These are phyloP conservation scores for Cerastoderma edule DNA, from an alignment of 2,888 invertebrate genomes.

Conservation along the genomic window DNA sequence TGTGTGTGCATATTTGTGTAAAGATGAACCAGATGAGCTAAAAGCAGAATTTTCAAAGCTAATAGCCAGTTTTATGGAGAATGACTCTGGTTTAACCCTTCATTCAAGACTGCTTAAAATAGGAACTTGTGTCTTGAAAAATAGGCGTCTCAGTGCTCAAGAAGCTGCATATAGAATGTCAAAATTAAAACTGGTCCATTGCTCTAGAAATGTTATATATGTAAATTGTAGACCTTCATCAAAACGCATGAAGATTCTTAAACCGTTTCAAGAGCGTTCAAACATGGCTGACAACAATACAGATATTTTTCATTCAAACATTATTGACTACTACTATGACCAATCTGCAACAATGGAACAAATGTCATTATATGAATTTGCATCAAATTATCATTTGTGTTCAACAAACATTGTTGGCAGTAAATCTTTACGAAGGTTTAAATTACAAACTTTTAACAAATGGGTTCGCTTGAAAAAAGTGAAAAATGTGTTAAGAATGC, in stretches of 20 bases:
- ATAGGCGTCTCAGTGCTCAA: constrained; percentile 24
- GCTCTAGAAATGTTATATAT: constrained; percentile 12
- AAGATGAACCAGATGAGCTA: constrained; percentile 29
- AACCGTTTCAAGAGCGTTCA: too few relatives aligned
- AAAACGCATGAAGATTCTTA: too few relatives aligned
- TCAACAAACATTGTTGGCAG: not conserved
- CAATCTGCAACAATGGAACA: too few relatives aligned
- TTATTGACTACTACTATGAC: too few relatives aligned
- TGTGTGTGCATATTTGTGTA: constrained; percentile 42
- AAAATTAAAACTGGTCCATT: not conserved
- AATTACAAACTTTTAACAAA: too few relatives aligned
- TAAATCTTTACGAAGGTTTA: not conserved
- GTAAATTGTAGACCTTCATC: constrained; percentile 13
- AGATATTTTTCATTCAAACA: too few relatives aligned
- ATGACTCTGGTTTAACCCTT: constrained; percentile 1
- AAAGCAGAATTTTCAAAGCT: constrained; percentile 15
- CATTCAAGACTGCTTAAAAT: constrained; percentile 5
- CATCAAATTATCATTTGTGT: not conserved
- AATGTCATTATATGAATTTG: too few relatives aligned
- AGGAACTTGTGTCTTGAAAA: constrained; percentile 29
- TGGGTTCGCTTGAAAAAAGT: too few relatives aligned
- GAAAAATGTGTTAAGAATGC: too few relatives aligned
- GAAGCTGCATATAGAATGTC: constrained; percentile 33
- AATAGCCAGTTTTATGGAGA: constrained; percentile 1
- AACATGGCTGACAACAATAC: too few relatives aligned